Evolutionary conservation across 2,113 vertebrate genomes (phyloP).

Genomic region (Poeciliopsis occidentalis): DNA sequence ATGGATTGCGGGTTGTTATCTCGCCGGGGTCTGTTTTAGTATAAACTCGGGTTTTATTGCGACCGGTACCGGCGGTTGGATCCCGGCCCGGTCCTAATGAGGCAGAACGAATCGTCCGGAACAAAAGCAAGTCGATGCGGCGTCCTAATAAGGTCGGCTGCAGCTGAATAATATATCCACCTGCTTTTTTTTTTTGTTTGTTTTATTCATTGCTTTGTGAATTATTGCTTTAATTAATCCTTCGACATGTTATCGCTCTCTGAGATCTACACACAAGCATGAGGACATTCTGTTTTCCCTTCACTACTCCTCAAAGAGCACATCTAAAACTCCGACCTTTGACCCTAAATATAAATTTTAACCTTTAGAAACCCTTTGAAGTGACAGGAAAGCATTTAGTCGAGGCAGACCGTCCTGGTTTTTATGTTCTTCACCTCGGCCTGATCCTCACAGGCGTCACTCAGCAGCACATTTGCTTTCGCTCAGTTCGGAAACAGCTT

Average conservation of each 20-base stretch:
- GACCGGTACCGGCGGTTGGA: background rate
- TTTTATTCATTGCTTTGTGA: conserved; percentile 46
- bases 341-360: background rate
- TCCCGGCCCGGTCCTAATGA: background rate
- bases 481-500: background rate
- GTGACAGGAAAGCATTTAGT: background rate
- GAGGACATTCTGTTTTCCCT: background rate
- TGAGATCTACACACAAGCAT: background rate
- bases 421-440: background rate
- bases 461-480: background rate
- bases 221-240: conserved; percentile 54
- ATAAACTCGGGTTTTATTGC: background rate
- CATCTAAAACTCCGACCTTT: background rate
- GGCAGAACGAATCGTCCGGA: background rate
- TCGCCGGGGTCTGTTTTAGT: background rate
- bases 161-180: conserved; percentile 45
- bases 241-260: conserved; percentile 40
- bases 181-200: conserved; percentile 9
- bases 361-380: background rate
- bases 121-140: background rate
- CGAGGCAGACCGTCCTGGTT: background rate
- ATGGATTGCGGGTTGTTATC: conserved; percentile 21
- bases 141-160: background rate
- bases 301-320: too few relatives aligned
- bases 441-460: background rate